phyloP scores from a whole-genome alignment of 2,113 vertebrate species.

The Nettapus auritus region DNA sequence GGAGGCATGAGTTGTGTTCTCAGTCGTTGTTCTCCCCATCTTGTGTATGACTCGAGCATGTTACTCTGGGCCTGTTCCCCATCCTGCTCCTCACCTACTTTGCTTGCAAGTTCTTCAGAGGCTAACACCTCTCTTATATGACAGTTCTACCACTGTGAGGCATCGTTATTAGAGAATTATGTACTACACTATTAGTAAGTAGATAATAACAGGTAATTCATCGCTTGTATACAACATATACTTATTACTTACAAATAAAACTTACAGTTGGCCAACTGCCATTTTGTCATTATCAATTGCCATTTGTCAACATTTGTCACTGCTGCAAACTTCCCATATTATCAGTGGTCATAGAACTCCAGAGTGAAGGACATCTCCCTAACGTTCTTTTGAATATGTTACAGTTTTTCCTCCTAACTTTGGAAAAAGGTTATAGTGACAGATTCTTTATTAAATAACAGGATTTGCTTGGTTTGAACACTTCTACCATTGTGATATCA shows the following conservation, averaged over 20 bases:
- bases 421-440: neutral
- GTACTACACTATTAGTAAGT: neutral
- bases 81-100: neutral
- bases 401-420: neutral
- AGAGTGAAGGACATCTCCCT: neutral
- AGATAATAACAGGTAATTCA: neutral
- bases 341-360: neutral
- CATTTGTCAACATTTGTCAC: neutral
- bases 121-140: neutral
- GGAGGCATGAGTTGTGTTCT: neutral
- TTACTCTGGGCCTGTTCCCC: neutral
- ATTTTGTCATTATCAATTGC: neutral
- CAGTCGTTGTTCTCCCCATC: neutral
- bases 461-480: neutral
- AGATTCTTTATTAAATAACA: neutral
- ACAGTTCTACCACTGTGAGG: neutral
- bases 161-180: neutral
- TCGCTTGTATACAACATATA: accelerated
- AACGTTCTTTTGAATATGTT: neutral
- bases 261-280: neutral
- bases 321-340: neutral
- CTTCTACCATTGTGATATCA: neutral
- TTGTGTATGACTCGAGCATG: neutral
- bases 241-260: neutral
- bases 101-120: neutral